Evolutionary conservation across 2,797 vertebrate genomes (phyloP).

Genomic region (Xyrichtys novacula): DNA sequence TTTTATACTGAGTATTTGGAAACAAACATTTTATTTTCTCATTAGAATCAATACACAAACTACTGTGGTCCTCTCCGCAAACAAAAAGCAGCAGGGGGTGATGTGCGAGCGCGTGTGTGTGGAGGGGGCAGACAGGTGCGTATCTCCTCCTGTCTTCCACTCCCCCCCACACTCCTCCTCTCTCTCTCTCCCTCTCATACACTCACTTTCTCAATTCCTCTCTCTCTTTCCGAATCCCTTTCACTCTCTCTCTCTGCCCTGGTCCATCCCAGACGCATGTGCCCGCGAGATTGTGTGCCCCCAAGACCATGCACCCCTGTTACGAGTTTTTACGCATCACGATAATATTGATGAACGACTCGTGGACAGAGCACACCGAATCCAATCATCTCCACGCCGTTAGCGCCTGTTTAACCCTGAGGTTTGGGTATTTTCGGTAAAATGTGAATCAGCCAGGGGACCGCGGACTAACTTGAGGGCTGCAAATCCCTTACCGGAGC

Average conservation of each 20-base stretch:
- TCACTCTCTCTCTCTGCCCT: slow-evolving; percentile 2
- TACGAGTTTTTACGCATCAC: slow-evolving; percentile 47
- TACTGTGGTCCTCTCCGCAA: slow-evolving; percentile 24
- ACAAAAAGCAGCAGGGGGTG: slow-evolving; percentile 41
- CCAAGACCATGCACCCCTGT: slow-evolving; percentile 16
- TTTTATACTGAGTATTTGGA: not conserved
- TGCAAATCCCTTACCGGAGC: slow-evolving; percentile 12
- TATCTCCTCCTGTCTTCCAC: slow-evolving; percentile 36
- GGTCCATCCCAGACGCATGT: slow-evolving; percentile 21
- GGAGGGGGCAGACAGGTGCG: slow-evolving; percentile 59
- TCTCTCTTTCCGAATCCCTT: not conserved
- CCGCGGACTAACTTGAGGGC: slow-evolving; percentile 39
- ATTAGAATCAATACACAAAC: slow-evolving; percentile 27
- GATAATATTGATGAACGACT: not conserved
- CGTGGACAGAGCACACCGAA: slow-evolving; percentile 16
- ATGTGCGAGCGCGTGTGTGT: not conserved
- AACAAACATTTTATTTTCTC: not conserved
- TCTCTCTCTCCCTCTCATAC: slow-evolving; percentile 21
- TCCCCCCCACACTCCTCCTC: slow-evolving; percentile 51
- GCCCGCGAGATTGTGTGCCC: slow-evolving; percentile 11
- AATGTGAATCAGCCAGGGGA: slow-evolving; percentile 2
- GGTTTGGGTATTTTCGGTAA: not conserved
- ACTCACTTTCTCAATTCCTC: not conserved
- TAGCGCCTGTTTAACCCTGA: not conserved
- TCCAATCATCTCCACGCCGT: not conserved